Evolutionary conservation across 2,888 invertebrate genomes (phyloP).

Genomic region (Ichneumoninae sp.): DNA sequence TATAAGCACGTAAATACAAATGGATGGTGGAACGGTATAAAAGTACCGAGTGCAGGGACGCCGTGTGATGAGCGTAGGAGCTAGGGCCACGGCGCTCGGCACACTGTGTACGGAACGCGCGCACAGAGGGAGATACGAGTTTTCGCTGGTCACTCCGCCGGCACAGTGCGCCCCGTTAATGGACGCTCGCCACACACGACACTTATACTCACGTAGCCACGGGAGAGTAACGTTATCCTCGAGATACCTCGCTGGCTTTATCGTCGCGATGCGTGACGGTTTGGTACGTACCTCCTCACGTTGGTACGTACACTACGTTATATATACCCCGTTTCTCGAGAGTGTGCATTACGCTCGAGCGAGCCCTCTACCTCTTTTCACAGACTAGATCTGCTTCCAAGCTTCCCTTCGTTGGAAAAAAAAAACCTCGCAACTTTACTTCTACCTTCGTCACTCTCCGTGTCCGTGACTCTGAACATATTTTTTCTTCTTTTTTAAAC

Average conservation of each 20-base stretch:
- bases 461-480: neutral
- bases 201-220: conserved; percentile 59
- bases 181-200: conserved; percentile 46
- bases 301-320: conserved; percentile 56
- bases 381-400: conserved; percentile 26
- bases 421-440: neutral
- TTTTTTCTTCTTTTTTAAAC: neutral
- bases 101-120: neutral
- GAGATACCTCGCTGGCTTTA: conserved; percentile 81
- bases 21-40: conserved; percentile 10
- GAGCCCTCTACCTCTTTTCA: conserved; percentile 28
- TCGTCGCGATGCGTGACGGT: conserved; percentile 80
- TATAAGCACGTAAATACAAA: neutral
- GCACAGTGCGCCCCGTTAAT: conserved; percentile 63
- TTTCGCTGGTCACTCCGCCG: conserved; percentile 46
- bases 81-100: neutral
- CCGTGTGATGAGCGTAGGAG: neutral
- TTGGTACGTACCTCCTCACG: conserved; percentile 54
- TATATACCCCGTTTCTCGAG: conserved; percentile 55
- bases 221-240: conserved; percentile 80
- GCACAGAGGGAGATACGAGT: neutral
- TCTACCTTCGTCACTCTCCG: conserved; percentile 3
- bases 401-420: conserved; percentile 5
- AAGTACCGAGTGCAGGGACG: neutral
- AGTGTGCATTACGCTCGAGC: conserved; percentile 60